Conservation (phyloP, 2,888 invertebrate species). For the Seladonia tumulorum region DNA sequence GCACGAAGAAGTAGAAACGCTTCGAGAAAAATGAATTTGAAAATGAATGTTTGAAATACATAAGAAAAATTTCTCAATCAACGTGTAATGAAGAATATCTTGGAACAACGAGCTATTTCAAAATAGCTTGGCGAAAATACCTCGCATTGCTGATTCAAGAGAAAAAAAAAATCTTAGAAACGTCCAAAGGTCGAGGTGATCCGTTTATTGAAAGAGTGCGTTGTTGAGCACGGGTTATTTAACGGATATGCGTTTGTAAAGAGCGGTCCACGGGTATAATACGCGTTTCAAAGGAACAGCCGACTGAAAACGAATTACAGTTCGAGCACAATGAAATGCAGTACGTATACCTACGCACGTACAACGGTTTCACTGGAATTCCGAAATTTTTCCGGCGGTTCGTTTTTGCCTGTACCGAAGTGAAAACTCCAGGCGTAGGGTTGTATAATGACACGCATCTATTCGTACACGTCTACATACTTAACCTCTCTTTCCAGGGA, state of each 20-base stretch:
- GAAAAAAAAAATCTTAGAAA: not conserved
- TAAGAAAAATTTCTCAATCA: not conserved
- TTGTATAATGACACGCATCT: slow-evolving; percentile 40
- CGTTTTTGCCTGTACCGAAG: not conserved
- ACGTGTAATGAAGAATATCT: too few relatives aligned
- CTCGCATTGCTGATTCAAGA: too few relatives aligned
- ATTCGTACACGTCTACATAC: slow-evolving; percentile 40
- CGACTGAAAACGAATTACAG: not conserved
- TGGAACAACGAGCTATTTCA: not conserved
- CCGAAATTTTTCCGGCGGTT: not conserved
- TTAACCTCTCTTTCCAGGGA: slow-evolving; percentile 49
- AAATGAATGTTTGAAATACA: not conserved
- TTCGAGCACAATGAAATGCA: not conserved
- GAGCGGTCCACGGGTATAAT: not conserved
- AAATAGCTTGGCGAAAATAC: not conserved
- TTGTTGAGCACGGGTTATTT: not conserved
- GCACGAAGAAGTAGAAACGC: not conserved
- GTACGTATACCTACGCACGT: not conserved
- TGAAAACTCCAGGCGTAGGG: slow-evolving; percentile 29
- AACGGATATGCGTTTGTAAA: not conserved
- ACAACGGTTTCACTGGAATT: not conserved
- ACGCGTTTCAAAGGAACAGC: slow-evolving; percentile 12
- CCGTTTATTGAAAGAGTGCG: not conserved
- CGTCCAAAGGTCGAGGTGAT: not conserved
- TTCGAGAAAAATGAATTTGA: not conserved